Base-by-base conservation (phyloP, 2,888 invertebrate species). In the Troglohyphantes excavatus region DNA sequence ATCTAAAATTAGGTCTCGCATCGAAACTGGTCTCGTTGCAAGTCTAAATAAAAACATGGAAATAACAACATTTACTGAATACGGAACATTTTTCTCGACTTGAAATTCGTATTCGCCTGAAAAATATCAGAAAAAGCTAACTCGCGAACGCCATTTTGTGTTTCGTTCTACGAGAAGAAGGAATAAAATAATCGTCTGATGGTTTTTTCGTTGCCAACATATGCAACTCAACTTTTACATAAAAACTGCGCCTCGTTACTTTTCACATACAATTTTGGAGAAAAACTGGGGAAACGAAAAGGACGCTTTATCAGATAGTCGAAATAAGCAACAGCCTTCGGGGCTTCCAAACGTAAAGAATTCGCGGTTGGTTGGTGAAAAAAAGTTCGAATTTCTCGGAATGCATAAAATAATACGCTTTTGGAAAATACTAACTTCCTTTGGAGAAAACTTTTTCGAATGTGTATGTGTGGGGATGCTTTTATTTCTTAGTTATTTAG, bases 21-120 rank as follows among this genome's bases (percentile, higher is more conserved):
- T 39, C 33, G 29, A 21, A 29, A 75, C 19, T 29, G 23, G 23
- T 17, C 21, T 43, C 23, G 65, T 65, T 78, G 33, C 39, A 75
- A 33, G 39, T 65, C 78, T 78, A 78, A 78, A 78, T 78, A 78
- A 39, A 63, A 78, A 78, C 78, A 78, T 23, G 76, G 21, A 76
- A 78, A 78, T 78, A 63, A 43, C 63, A 21, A 65, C 78, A 63
- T 63, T 39, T 78, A 26, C 39, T 78, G 23, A 26, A 63, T 65
- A 33, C 7, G 19, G 21, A 65, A 68, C n/a, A 68, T 68, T 68
- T 65, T 68, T 21, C 33, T 2, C 68, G 0, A 3, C 33, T 68
- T 61, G 65, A 23, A 65, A 53, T 17, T 53, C 53, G 3, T n/a
- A 17, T n/a, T n/a, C 53, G 53, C n/a, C 17, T 53, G 53, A 13